Conservation (phyloP, 2,888 invertebrate species). For the Caenorhabditis sp. region DNA sequence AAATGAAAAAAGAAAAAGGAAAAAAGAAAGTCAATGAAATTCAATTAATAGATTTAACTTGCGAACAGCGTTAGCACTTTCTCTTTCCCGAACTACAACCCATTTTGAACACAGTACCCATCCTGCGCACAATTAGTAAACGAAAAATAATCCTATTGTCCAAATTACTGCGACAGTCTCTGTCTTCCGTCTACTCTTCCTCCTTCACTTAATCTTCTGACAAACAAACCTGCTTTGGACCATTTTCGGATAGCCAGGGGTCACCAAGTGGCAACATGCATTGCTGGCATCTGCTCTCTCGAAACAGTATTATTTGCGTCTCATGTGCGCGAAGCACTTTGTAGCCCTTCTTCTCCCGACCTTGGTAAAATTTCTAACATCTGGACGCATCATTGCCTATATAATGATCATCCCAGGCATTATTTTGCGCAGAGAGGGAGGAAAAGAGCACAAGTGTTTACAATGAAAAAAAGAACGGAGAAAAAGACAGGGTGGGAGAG, state of each 20-base stretch:
- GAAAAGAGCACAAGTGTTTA: constrained; percentile 48
- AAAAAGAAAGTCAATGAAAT: constrained; percentile 9
- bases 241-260: constrained; percentile 21
- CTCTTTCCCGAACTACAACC: no score
- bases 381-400: constrained; percentile 58
- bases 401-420: constrained; percentile 54
- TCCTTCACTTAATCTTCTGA: constrained; percentile 19
- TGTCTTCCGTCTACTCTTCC: neutral
- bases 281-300: constrained; percentile 47
- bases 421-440: constrained; percentile 24
- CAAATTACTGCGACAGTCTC: neutral
- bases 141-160: neutral
- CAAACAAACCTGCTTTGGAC: constrained; percentile 27
- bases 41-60: constrained; percentile 25
- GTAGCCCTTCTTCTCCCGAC: constrained; percentile 31
- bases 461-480: neutral
- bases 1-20: neutral
- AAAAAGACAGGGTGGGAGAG: neutral
- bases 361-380: constrained; percentile 51
- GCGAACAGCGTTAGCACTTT: constrained; percentile 9
- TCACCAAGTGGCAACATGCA: constrained; percentile 48
- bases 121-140: neutral
- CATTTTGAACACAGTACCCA: neutral
- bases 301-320: constrained; percentile 51
- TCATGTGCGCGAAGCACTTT: constrained; percentile 22